Conservation (phyloP, 2,888 invertebrate species). For the Agrotis puta region DNA sequence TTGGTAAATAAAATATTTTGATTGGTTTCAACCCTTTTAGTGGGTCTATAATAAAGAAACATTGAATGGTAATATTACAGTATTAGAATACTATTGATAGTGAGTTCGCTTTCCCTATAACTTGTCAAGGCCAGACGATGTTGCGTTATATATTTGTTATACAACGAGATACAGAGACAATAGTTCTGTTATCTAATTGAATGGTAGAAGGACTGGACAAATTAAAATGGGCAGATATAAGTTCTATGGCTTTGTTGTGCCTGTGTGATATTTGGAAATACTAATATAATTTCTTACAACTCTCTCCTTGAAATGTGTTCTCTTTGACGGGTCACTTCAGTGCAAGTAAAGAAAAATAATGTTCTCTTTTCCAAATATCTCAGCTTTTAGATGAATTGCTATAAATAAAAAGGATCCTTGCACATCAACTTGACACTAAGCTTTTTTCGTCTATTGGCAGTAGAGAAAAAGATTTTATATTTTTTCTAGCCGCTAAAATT, state of each 20-base stretch:
- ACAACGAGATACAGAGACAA: constrained; percentile 35
- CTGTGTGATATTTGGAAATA: not conserved
- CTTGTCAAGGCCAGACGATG: constrained; percentile 41
- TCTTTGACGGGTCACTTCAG: constrained; percentile 19
- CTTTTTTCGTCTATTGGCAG: constrained; percentile 7
- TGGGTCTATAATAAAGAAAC: not conserved
- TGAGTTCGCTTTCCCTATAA: constrained; percentile 45
- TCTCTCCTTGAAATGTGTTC: constrained; percentile 2
- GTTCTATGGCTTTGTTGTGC: constrained; percentile 23
- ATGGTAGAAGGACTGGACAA: constrained; percentile 17
- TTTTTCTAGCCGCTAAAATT: constrained; percentile 17
- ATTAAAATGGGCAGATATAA: constrained; percentile 34
- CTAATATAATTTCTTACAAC: not conserved
- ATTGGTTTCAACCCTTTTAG: not conserved
- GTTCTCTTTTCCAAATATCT: constrained; percentile 10
- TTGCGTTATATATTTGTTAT: constrained; percentile 47
- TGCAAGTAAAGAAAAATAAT: constrained; percentile 19
- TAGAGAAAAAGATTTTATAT: not conserved
- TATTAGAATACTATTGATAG: constrained; percentile 19
- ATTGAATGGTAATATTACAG: not conserved
- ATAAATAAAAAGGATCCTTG: constrained; percentile 14
- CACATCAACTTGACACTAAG: constrained; percentile 18
- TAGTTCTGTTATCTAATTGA: constrained; percentile 44
- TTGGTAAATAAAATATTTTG: too few species aligned
- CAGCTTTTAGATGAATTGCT: constrained; percentile 26